These are phyloP conservation scores for Bucco capensis DNA, from an alignment of 2,113 vertebrate species.

Conservation along the genomic window DNA sequence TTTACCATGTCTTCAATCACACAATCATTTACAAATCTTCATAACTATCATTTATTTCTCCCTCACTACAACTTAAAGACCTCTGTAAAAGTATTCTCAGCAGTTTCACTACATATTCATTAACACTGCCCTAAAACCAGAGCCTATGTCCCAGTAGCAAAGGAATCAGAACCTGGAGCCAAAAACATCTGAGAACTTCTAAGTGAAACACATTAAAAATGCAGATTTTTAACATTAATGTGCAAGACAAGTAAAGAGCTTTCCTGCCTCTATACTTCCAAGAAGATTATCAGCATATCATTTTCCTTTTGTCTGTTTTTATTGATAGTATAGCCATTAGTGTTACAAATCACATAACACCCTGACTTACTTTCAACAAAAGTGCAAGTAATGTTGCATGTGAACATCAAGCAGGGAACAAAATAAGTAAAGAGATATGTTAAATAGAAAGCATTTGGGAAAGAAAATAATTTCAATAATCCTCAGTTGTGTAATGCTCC, in stretches of 20 bases:
- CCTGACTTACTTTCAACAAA: not conserved
- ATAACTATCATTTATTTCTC: not conserved
- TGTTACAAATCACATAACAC: not conserved
- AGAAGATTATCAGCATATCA: not conserved
- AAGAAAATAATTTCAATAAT: not conserved
- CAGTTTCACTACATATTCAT: not conserved
- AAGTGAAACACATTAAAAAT: not conserved
- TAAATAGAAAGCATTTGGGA: not conserved
- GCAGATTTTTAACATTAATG: not conserved
- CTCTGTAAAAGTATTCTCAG: not conserved
- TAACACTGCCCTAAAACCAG: not conserved
- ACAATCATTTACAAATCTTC: not conserved
- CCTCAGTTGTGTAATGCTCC: not conserved
- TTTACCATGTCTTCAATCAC: not conserved
- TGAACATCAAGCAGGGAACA: not conserved
- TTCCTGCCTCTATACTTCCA: not conserved
- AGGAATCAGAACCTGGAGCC: not conserved
- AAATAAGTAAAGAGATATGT: not conserved
- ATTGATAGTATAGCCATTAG: not conserved
- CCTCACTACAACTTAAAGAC: not conserved
- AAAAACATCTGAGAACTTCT: not conserved
- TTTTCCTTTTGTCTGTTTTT: not conserved
- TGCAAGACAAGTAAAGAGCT: not conserved
- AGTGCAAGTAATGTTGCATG: not conserved
- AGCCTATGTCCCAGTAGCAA: not conserved